Evolutionary conservation across 2,888 invertebrate genomes (phyloP), one percentile per base, ranked within the genome.

Genomic region (Drosophila subquinaria): DNA sequence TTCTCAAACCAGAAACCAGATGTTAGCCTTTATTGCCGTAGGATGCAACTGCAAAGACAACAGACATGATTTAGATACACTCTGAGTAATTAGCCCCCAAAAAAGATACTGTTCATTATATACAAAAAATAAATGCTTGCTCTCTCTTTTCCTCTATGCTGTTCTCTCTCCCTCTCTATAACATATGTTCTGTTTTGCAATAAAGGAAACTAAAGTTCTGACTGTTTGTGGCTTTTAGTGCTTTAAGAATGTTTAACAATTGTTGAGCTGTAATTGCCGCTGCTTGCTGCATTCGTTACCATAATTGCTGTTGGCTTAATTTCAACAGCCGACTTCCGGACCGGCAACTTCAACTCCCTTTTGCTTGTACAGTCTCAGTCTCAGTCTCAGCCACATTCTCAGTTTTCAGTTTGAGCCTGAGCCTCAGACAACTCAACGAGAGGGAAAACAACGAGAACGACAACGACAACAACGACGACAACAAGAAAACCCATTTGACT

Each of bases 241-340:
- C 73, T 72, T 73, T 79, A 80, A 83, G 71, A 76, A 72, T 77
- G 57, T 72, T 66, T 50, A 69, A 67, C 77, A 81, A 78, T 69
- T 73, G 69, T 66, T 69, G 70, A 69, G 64, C 66, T 80, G 80
- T 86, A 86, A 84, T 84, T 82, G 84, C 60, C 79, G 84, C 80
- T 83, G 86, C 80, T 80, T 80, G 83, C 83, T 83, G 76, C 86
- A 84, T 86, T 86, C 84, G 82, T 82, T 78, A 76, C 82, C 82
- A 86, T 84, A 84, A 84, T 84, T 84, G 84, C 84, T 84, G 86
- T 83, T 86, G 84, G 84, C 84, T 84, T 84, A 84, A 84, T 84
- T 84, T 84, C 80, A 84, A 84, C 86, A 69, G 84, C 78, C 82
- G 82, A 83, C 84, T 84, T 84, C 84, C 84, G 86, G 68, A 72